Evolutionary conservation across 1,140 invertebrate species (phyloP).

Genomic region (Drosophila nigromelanica): DNA sequence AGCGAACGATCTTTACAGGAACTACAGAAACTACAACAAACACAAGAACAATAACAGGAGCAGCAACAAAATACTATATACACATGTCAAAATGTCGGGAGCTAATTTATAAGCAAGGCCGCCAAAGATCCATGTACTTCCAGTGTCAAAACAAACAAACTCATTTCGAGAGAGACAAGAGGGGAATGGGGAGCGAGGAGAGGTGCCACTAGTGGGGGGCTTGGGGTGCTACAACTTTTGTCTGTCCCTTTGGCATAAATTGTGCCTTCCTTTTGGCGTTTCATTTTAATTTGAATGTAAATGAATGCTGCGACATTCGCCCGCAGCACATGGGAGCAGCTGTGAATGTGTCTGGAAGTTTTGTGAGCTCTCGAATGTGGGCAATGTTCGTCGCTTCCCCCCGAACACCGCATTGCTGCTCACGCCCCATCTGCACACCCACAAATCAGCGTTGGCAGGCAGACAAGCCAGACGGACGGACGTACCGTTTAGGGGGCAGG

Average conservation of each 20-base stretch:
- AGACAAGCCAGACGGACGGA: slow-evolving; percentile 21
- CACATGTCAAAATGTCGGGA: slow-evolving; percentile 65
- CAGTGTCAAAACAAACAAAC: slow-evolving; percentile 76
- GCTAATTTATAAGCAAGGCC: slow-evolving; percentile 72
- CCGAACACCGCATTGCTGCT: not conserved
- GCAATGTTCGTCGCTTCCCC: no score
- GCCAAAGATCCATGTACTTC: slow-evolving; percentile 69
- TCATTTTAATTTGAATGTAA: slow-evolving; percentile 82
- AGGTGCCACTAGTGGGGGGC: no score
- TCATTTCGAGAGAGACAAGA: slow-evolving; percentile 32
- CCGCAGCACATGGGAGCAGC: slow-evolving; percentile 31
- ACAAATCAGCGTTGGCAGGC: slow-evolving; percentile 48
- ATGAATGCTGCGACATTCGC: slow-evolving; percentile 66
- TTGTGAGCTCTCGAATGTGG: not conserved
- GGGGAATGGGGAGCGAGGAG: no score
- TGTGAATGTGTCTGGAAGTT: slow-evolving; percentile 51
- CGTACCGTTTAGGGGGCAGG: slow-evolving; percentile 9
- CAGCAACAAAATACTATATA: slow-evolving; percentile 12
- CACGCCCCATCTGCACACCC: slow-evolving; percentile 13
- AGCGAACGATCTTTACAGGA: slow-evolving; percentile 60
- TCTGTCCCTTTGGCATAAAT: no score
- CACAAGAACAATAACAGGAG: not conserved
- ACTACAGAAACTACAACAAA: slow-evolving; percentile 1
- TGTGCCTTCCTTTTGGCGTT: slow-evolving; percentile 37
- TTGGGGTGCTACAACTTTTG: no score